Base-by-base conservation (phyloP, 2,113 vertebrate species). In the Phrynosoma blainvillii region DNA sequence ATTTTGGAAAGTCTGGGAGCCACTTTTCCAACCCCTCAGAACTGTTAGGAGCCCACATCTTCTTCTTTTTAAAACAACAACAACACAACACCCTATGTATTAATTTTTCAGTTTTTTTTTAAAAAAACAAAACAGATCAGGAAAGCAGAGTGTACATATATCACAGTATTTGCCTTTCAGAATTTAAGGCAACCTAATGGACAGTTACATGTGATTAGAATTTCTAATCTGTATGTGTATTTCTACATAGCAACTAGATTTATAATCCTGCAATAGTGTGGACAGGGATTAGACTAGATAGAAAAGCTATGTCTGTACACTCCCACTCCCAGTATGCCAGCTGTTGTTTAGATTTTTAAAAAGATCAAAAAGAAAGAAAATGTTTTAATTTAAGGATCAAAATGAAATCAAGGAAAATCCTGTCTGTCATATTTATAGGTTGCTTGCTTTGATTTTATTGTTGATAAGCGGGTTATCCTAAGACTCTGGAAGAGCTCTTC, bases 381-480 rank as follows among this genome's bases (percentile, higher is more conserved):
- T 75, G 54, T 75, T 73, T 82, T 32, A 62, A 82, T 87, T 81
- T 75, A 75, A 82, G 56, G 36, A 82, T 88, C 56, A 88, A 68
- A 77, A 52, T 54, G 30, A 36, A 66, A 82, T 77, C 20, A 83
- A 32, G 79, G 7, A 54, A 88, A 83, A 88, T 68, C 75, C 56
- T 23, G 16, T n/a, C 18, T 82, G 36, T 40, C 1, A 1, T 75
- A 65, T 47, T 52, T 75, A 82, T 82, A 18, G 21, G 27, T 75
- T 32, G 62, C 52, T 86, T 79, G 42, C 42, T 87, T 47, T 87
- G 70, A 87, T 87, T 82, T 75, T 47, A 65, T 65, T 74, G 56
- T 47, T 74, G 78, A 75, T 87, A 59, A 81, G 79, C 65, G 66
- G 78, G 79, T 74, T 87, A 62, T 59, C 27, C 40, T 82, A 82